Base-by-base conservation (phyloP, 2,888 invertebrate genomes). In the Spatulosminthurus flaviceps region DNA sequence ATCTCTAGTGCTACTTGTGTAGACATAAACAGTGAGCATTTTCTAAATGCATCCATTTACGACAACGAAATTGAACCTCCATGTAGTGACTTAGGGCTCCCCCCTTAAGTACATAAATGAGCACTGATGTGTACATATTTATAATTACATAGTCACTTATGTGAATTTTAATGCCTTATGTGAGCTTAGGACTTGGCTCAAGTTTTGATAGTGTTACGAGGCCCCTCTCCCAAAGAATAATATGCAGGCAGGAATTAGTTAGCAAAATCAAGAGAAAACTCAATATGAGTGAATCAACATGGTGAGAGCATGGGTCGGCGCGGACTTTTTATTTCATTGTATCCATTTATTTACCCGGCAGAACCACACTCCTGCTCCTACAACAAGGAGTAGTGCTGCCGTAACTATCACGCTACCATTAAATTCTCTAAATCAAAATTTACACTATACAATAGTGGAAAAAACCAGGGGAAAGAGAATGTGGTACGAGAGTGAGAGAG, bases 391-490 rank as follows among this genome's bases (percentile, higher is more conserved):
- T 34, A 34, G 5, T 34, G 4, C 9, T 34, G 34, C 34, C 9
- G 34, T 9, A 7, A 34, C 34, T 34, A 9, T 9, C 9, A 7
- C 51, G n/a, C 26, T 67, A 11, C 67, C 34, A 71, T 64, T 41
- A 41, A 78, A 78, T 75, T 60, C 61, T 76, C 64, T 34, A 71
- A 79, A 75, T 79, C 71, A 79, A 75, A 79, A 79, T 79, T 79
- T 76, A 75, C 64, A 79, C 71, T 79, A 11, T 34, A 22, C 29
- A 24, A 22, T 4, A n/a, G n/a, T n/a, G 41, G 34, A 67, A 41
- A 69, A 51, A 61, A 51, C 51, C n/a, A 51, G n/a, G n/a, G 16
- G 51, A 16, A 43, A 42, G 69, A n/a, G 42, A 60, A 61, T 34
- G 34, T 34, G 34, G 34, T 34, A 34, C 5, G 34, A 51, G n/a